Conservation (phyloP, 2,888 invertebrate genomes). For the Watsonalla binaria region DNA sequence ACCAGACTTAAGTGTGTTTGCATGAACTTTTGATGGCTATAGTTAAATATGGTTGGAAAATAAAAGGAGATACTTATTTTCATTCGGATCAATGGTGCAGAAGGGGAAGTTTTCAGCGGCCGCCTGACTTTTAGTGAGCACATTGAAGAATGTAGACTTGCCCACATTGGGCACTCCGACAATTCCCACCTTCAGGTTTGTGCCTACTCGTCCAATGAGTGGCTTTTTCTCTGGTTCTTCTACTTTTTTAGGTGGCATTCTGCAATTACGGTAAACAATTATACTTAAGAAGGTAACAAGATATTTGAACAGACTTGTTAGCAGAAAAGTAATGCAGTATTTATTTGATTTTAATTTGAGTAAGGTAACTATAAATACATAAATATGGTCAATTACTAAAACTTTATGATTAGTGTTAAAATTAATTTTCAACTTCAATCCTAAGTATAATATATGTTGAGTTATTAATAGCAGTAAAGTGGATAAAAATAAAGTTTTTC, state of each 20-base stretch:
- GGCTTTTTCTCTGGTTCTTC: conserved; percentile 93
- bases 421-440: too few relatives aligned
- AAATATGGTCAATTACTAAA: too few relatives aligned
- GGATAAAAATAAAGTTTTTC: too few relatives aligned
- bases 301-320: too few relatives aligned
- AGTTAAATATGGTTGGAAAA: conserved; percentile 1
- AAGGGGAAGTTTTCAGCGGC: conserved; percentile 99
- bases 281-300: not conserved
- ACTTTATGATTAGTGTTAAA: too few relatives aligned
- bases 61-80: conserved; percentile 91
- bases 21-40: not conserved
- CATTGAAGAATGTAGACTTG: conserved; percentile 99
- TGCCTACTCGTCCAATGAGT: conserved; percentile 96
- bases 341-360: too few relatives aligned
- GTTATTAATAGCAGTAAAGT: too few relatives aligned
- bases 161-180: conserved; percentile 99
- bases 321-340: too few relatives aligned
- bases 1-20: too few relatives aligned
- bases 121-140: conserved; percentile 97
- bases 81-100: conserved; percentile 99
- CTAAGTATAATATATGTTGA: too few relatives aligned
- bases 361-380: too few relatives aligned
- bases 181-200: conserved; percentile 97
- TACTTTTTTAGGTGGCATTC: conserved; percentile 93
- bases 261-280: conserved; percentile 25